Conservation (phyloP, 2,797 vertebrate species). For the Todus mexicanus region DNA sequence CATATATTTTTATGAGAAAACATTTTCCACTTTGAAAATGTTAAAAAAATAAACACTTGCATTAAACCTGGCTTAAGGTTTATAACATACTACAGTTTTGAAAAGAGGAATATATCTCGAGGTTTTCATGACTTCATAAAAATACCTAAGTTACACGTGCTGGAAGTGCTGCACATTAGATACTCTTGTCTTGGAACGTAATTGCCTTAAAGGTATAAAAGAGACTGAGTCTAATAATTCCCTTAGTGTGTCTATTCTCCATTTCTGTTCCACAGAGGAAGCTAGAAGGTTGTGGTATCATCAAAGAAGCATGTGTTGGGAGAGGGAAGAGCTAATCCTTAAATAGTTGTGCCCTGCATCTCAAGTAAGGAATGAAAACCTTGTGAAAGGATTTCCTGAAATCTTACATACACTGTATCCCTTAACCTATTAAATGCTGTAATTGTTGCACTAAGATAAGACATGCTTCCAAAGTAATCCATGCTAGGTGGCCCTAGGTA, state of each 20-base stretch:
- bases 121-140: slow-evolving; percentile 63
- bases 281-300: slow-evolving; percentile 68
- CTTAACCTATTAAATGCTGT: slow-evolving; percentile 65
- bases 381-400: slow-evolving; percentile 37
- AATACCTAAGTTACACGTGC: slow-evolving; percentile 60
- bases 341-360: slow-evolving; percentile 60
- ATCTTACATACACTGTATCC: slow-evolving; percentile 6
- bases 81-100: slow-evolving; percentile 62
- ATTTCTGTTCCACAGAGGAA: slow-evolving; percentile 66
- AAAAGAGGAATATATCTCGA: slow-evolving; percentile 65
- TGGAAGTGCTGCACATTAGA: slow-evolving; percentile 66
- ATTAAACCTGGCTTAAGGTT: slow-evolving; percentile 46
- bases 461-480: slow-evolving; percentile 37
- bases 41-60: slow-evolving; percentile 30
- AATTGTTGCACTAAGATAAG: slow-evolving; percentile 66
- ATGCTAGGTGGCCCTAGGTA: slow-evolving; percentile 47
- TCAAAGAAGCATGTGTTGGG: slow-evolving; percentile 68
- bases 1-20: slow-evolving; percentile 22
- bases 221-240: slow-evolving; percentile 70
- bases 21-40: slow-evolving; percentile 41
- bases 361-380: slow-evolving; percentile 61
- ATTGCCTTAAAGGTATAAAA: slow-evolving; percentile 74
- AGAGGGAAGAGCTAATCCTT: slow-evolving; percentile 65
- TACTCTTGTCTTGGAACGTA: slow-evolving; percentile 73
- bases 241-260: slow-evolving; percentile 58